These are phyloP conservation scores for Potamarius usumacintae DNA, from an alignment of 2,113 vertebrate species.

Conservation along the genomic window DNA sequence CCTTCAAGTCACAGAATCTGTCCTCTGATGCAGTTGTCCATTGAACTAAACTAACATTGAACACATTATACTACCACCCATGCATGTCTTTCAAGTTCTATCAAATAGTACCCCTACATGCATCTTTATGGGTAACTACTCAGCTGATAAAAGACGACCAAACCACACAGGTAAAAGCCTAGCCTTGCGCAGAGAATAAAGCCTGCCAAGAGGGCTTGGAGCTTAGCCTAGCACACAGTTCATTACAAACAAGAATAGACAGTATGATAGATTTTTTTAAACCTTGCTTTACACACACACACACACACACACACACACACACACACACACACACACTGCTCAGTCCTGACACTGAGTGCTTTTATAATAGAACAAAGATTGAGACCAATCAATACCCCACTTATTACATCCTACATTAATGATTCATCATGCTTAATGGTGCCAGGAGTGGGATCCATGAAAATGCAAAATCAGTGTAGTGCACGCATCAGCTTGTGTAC, in stretches of 20 bases:
- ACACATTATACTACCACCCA: slow-evolving; percentile 39
- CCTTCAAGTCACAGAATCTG: not conserved
- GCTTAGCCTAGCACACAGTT: slow-evolving; percentile 16
- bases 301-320: not conserved
- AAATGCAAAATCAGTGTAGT: not conserved
- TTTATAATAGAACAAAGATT: slow-evolving; percentile 17
- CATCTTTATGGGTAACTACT: slow-evolving; percentile 43
- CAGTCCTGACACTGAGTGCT: slow-evolving; percentile 25
- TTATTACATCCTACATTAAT: slow-evolving; percentile 15
- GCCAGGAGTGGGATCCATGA: not conserved
- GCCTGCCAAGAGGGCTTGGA: slow-evolving; percentile 12
- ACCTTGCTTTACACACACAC: not conserved
- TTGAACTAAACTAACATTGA: slow-evolving; percentile 56
- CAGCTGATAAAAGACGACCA: slow-evolving; percentile 40
- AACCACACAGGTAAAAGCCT: slow-evolving; percentile 34
- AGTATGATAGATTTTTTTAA: slow-evolving; percentile 22
- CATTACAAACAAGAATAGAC: slow-evolving; percentile 41
- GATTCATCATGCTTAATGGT: slow-evolving; percentile 6
- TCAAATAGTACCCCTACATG: slow-evolving; percentile 56
- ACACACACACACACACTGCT: not conserved
- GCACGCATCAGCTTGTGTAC: not conserved
- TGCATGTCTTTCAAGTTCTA: slow-evolving; percentile 55
- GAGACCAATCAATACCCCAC: slow-evolving; percentile 5
- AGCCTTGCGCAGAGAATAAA: slow-evolving; percentile 26
- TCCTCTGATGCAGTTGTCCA: not conserved